Percentiles rank a stretch among this genome's conserved stretches.
phyloP scores from a whole-genome alignment of 2,797 vertebrate genomes.

The Coregonus sp. region DNA sequence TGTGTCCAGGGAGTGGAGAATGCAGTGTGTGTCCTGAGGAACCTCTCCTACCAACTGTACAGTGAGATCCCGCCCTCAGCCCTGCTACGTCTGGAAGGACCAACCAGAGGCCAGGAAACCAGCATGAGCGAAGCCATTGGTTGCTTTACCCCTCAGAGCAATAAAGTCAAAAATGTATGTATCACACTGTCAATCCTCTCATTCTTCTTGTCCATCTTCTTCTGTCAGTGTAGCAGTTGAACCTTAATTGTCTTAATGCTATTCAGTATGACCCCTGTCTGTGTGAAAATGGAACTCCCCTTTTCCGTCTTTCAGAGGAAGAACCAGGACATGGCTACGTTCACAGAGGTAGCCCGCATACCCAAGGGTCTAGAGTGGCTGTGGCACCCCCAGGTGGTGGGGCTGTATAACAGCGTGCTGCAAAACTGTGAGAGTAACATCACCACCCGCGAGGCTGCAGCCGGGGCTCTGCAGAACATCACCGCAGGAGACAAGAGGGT shows the following conservation, averaged over 20 bases:
- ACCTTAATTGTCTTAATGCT: no score
- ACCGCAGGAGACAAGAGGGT: constrained; percentile 91
- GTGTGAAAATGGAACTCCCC: neutral
- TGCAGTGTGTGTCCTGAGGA: constrained; percentile 87
- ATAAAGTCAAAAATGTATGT: constrained; percentile 84
- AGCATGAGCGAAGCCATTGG: constrained; percentile 79
- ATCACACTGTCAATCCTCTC: neutral
- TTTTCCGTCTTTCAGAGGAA: constrained; percentile 50
- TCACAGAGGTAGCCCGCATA: constrained; percentile 81
- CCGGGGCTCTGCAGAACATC: constrained; percentile 94
- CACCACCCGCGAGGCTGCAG: constrained; percentile 87
- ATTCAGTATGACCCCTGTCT: no score
- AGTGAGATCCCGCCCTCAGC: constrained; percentile 80
- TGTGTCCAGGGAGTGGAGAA: constrained; percentile 89
- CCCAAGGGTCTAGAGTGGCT: constrained; percentile 88
- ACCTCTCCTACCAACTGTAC: constrained; percentile 94
- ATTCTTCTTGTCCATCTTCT: no score
- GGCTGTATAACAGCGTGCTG: constrained; percentile 82
- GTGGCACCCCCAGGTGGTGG: constrained; percentile 89
- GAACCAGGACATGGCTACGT: constrained; percentile 78
- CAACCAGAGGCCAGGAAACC: constrained; percentile 52
- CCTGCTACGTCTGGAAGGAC: constrained; percentile 79
- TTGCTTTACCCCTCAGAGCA: constrained; percentile 92
- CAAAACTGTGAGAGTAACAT: constrained; percentile 81
- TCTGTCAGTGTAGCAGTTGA: neutral